Evolutionary conservation across 2,888 invertebrate species (phyloP).

Genomic region (Caradrina kadenii): DNA sequence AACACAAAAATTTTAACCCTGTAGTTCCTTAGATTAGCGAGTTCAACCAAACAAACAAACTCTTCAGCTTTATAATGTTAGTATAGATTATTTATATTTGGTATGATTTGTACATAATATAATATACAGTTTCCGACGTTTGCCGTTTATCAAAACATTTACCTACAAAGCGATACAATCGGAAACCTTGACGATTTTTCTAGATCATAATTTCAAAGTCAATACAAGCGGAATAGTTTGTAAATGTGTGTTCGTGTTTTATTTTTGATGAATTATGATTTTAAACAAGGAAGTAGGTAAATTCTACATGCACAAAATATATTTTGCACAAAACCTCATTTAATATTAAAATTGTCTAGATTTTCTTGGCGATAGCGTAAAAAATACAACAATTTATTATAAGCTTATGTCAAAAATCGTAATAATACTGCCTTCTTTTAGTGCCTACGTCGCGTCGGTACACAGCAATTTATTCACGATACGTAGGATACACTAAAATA

Average conservation of each 20-base stretch:
- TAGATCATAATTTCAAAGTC: background rate
- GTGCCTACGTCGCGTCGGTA: too few relatives aligned
- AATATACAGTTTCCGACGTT: background rate
- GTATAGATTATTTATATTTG: too few relatives aligned
- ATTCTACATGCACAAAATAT: too few relatives aligned
- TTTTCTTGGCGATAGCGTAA: background rate
- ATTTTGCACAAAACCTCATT: background rate
- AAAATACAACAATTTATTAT: background rate
- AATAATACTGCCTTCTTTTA: background rate
- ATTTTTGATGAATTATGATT: background rate
- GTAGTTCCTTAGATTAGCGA: too few relatives aligned
- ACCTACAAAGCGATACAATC: background rate
- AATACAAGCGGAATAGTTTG: background rate
- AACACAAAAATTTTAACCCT: too few relatives aligned
- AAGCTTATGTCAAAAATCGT: background rate
- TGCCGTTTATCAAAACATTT: background rate
- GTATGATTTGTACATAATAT: background rate
- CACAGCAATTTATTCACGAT: conserved; percentile 11
- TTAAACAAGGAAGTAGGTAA: background rate
- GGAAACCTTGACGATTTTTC: conserved; percentile 26
- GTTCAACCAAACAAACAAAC: too few relatives aligned
- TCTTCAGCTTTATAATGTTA: too few relatives aligned
- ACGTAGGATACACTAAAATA: conserved; percentile 13
- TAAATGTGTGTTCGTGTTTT: background rate
- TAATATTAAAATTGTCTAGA: background rate